Percentiles rank a stretch among this genome's conserved stretches.
phyloP scores from a whole-genome alignment of 2,113 vertebrate genomes.

The Casuarius casuarius region DNA sequence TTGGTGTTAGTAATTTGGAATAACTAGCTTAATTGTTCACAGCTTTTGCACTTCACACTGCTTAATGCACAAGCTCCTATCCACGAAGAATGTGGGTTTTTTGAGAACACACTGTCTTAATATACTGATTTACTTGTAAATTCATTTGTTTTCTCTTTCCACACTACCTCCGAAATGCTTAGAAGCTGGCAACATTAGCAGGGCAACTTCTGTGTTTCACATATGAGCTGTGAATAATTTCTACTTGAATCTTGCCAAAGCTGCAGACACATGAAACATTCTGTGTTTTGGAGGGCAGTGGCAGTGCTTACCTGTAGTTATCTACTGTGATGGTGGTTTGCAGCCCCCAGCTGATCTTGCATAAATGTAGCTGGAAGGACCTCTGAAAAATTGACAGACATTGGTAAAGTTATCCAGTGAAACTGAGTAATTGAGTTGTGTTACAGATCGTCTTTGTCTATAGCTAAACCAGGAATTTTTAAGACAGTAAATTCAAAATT shows the following conservation, averaged over 20 bases:
- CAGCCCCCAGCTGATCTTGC: background rate
- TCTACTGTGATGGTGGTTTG: background rate
- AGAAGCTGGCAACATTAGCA: background rate
- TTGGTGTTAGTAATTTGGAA: background rate
- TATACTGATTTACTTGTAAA: background rate
- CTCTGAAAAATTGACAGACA: background rate
- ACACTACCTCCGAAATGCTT: background rate
- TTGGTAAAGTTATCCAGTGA: background rate
- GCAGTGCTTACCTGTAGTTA: background rate
- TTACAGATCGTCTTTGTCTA: background rate
- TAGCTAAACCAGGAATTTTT: background rate
- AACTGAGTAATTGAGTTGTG: background rate
- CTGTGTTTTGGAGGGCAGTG: background rate
- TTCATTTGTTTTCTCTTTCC: background rate
- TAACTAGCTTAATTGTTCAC: background rate
- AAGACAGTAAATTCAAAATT: background rate
- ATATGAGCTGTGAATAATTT: background rate
- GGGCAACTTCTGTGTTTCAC: background rate
- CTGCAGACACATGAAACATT: background rate
- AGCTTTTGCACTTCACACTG: background rate
- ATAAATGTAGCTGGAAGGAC: background rate
- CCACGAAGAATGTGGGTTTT: accelerated
- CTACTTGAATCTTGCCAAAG: background rate
- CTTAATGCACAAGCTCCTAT: background rate
- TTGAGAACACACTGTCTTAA: background rate